Base-by-base conservation (phyloP, 2,888 invertebrate genomes). In the Cantharis flavilabris region DNA sequence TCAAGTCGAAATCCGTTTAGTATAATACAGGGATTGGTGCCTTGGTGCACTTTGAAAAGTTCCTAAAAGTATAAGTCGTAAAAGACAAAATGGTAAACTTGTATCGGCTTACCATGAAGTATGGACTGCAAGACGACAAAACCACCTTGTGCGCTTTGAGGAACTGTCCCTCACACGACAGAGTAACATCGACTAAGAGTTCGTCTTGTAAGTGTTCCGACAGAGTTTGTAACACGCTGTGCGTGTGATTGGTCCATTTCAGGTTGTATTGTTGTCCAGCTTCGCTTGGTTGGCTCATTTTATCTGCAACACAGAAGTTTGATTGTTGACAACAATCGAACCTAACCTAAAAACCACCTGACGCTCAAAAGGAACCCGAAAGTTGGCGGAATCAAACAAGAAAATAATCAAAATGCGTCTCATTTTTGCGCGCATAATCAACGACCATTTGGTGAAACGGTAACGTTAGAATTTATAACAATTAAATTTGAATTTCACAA, bases 191-290 rank as follows among this genome's bases (percentile, higher is more conserved):
- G 7, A 89, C 90, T 18, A 90, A 83, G 73, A 83, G 83, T 81
- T 89, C 89, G 28, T 83, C 84, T 30, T 86, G 85, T 72, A 88
- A 87, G 76, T 90, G 89, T 77, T 90, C 89, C 4, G 85, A 79
- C 79, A 90, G 88, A 64, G 89, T 88, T 86, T 89, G 87, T 23
- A 90, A 81, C 69, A 90, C 86, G 81, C 90, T 90, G 77, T 86
- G 87, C n/a, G 88, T 86, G 74, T 90, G 89, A 81, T 89, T 90
- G 80, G 89, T 90, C 90, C 90, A 90, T 81, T 89, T 87, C 70
- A 90, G 83, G 83, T 89, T 89, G 79, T 89, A 90, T 80, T 88
- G 87, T 5, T 13, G 49, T 7, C 63, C 65, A 3, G 13, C 1
- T n/a, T 49, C 49, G 49, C n/a, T 49, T 49, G 49, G n/a, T 9